These are phyloP conservation scores for Poecilia picta DNA, from an alignment of 2,797 vertebrate species.

Conservation along the genomic window DNA sequence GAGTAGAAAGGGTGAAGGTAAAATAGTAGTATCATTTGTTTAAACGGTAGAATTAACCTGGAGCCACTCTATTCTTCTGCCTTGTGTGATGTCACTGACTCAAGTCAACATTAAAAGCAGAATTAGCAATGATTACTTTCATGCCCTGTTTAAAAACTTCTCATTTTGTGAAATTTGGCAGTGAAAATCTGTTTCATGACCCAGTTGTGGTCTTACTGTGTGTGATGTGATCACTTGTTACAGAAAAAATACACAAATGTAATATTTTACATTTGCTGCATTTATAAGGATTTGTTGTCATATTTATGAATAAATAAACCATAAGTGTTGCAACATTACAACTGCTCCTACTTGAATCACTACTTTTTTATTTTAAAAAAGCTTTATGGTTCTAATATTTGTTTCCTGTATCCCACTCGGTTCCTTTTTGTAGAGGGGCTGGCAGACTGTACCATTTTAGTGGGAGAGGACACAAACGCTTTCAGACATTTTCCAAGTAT, in stretches of 20 bases:
- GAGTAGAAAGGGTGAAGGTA: not conserved
- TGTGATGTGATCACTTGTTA: not conserved
- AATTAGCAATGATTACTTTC: not conserved
- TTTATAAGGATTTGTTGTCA: not conserved
- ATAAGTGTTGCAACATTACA: not conserved
- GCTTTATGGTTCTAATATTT: constrained; percentile 56
- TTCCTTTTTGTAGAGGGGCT: constrained; percentile 78
- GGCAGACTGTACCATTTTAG: constrained; percentile 76
- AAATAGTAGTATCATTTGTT: not conserved
- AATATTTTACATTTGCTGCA: not conserved
- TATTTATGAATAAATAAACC: not conserved
- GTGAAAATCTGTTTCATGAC: not conserved
- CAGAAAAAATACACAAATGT: not conserved
- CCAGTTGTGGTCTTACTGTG: not conserved
- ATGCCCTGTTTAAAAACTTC: not conserved
- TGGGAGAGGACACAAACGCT: constrained; percentile 25
- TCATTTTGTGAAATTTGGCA: not conserved
- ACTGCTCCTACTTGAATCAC: not conserved
- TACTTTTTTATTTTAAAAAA: constrained; percentile 2
- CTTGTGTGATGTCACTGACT: not conserved
- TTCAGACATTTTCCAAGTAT: not conserved
- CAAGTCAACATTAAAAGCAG: not conserved
- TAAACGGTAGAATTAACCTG: not conserved
- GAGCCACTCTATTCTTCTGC: not conserved
- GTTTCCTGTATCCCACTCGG: constrained; percentile 81